Evolutionary conservation across 92 coral and sea anemone genomes (phyloP).

Genomic region (Epizoanthus rinbou): DNA sequence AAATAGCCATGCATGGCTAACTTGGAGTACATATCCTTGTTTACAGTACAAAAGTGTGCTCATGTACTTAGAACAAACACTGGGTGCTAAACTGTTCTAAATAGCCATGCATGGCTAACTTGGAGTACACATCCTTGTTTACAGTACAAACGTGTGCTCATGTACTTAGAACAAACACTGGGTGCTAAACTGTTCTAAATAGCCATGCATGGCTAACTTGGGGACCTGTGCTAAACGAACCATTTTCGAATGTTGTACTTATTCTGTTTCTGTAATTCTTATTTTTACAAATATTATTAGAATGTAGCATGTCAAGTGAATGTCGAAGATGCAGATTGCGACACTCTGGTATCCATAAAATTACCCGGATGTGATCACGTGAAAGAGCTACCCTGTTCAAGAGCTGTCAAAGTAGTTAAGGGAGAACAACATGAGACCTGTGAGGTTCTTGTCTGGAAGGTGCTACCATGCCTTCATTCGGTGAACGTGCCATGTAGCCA

Average conservation of each 20-base stretch:
- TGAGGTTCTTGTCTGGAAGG: not conserved
- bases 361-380: constrained; percentile 17
- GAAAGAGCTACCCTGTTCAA: not conserved
- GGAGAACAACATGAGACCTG: constrained; percentile 1
- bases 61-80: too few species aligned
- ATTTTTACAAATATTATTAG: not conserved
- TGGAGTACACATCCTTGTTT: too few species aligned
- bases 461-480: not conserved
- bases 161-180: too few species aligned
- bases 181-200: too few species aligned
- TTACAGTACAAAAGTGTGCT: too few species aligned
- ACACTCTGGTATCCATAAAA: not conserved
- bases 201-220: too few species aligned
- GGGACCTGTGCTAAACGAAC: too few species aligned
- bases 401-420: not conserved
- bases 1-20: too few species aligned
- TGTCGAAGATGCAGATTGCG: constrained; percentile 1
- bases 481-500: constrained; percentile 4
- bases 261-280: not conserved
- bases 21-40: too few species aligned
- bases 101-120: too few species aligned
- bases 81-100: too few species aligned
- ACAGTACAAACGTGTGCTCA: too few species aligned
- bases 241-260: not conserved
- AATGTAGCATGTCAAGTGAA: not conserved